Percentiles rank a stretch among this genome's conserved stretches.
Conservation (phyloP, 2,797 vertebrate species). For the Phoxinus dragarum region DNA sequence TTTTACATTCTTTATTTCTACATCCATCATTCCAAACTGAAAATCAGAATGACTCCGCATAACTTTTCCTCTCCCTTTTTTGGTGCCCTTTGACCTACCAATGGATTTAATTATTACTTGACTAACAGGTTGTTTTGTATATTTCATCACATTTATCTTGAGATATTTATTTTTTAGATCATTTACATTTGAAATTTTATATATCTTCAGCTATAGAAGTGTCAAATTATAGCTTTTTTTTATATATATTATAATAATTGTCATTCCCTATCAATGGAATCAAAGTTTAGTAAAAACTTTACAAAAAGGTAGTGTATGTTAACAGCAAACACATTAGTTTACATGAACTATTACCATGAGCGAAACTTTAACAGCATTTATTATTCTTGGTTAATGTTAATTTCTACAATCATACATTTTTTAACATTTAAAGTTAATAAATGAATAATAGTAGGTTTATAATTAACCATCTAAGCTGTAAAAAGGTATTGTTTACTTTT, state of each 20-base stretch:
- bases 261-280: background rate
- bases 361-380: background rate
- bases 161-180: background rate
- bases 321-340: background rate
- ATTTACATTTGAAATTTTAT: background rate
- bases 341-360: background rate
- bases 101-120: background rate
- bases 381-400: background rate
- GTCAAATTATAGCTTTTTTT: background rate
- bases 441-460: background rate
- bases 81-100: constrained; percentile 9
- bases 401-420: background rate
- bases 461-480: background rate
- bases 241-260: background rate
- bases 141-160: background rate
- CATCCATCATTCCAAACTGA: background rate
- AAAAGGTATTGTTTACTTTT: background rate
- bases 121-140: background rate
- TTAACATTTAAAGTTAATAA: background rate
- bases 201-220: background rate
- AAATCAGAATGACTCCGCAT: constrained; percentile 39
- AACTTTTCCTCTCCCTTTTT: background rate
- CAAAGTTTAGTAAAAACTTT: background rate
- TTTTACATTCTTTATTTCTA: background rate
- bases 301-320: background rate